A percentile compares a stretch with the other conserved stretches of the same genome.
Evolutionary conservation across 1,140 invertebrate species (phyloP).

Genomic region (Hylaeus anthracinus): DNA sequence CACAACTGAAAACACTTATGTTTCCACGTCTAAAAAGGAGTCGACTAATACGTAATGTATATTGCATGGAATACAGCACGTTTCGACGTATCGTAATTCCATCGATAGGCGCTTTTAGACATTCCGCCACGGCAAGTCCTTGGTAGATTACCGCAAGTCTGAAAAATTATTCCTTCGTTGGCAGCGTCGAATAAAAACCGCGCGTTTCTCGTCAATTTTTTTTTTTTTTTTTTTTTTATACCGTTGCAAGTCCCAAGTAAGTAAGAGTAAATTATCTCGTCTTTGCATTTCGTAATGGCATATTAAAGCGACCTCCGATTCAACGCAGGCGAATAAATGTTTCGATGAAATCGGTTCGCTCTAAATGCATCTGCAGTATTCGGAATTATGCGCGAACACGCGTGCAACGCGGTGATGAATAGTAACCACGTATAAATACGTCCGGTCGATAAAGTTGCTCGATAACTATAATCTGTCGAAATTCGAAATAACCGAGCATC

Average conservation of each 20-base stretch:
- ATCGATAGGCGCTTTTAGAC: background rate
- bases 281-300: background rate
- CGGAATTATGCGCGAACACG: background rate
- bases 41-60: background rate
- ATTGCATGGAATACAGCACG: background rate
- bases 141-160: background rate
- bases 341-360: background rate
- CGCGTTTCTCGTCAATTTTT: no score
- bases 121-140: background rate
- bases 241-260: background rate
- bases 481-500: slow-evolving; percentile 23
- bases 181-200: no score
- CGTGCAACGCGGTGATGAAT: slow-evolving; percentile 18
- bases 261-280: background rate
- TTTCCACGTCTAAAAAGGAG: background rate
- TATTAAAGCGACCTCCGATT: no score
- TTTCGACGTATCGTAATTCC: background rate
- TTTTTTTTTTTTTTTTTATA: no score
- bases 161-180: no score
- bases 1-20: no score
- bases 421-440: slow-evolving; percentile 2
- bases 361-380: slow-evolving; percentile 8
- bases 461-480: slow-evolving; percentile 35
- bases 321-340: background rate
- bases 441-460: slow-evolving; percentile 26